Evolutionary conservation across 2,888 invertebrate genomes (phyloP).

Genomic region (Spilarctia lutea): DNA sequence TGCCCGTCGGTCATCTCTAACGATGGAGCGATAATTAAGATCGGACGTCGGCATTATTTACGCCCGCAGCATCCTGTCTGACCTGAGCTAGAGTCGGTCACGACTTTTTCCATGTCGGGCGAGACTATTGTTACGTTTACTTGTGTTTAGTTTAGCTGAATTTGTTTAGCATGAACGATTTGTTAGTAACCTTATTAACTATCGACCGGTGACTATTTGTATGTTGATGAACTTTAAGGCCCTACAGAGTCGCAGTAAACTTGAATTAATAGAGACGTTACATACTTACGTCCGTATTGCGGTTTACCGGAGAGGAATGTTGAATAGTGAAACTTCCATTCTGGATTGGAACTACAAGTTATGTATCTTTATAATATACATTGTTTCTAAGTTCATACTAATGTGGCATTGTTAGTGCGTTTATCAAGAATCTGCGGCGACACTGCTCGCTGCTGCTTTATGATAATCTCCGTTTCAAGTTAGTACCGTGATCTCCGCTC

Average conservation of each 20-base stretch:
- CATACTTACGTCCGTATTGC: constrained; percentile 29
- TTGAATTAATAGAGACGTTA: constrained; percentile 39
- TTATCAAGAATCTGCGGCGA: constrained; percentile 52
- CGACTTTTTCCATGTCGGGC: constrained; percentile 82
- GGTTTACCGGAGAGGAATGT: constrained; percentile 21
- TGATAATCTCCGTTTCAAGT: constrained; percentile 58
- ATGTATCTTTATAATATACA: constrained; percentile 52
- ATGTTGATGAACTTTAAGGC: constrained; percentile 49
- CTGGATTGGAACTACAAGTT: constrained; percentile 37
- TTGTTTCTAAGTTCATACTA: constrained; percentile 54
- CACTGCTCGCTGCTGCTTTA: constrained; percentile 52
- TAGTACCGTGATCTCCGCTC: constrained; percentile 48
- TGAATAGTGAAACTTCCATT: constrained; percentile 21
- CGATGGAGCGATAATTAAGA: constrained; percentile 86
- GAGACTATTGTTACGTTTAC: constrained; percentile 78
- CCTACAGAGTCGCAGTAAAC: constrained; percentile 35
- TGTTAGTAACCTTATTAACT: constrained; percentile 47
- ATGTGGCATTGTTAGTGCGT: constrained; percentile 53
- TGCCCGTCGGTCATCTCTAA: constrained; percentile 84
- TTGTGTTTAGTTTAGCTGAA: constrained; percentile 69
- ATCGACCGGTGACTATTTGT: constrained; percentile 44
- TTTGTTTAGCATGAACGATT: constrained; percentile 54
- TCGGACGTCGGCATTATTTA: constrained; percentile 84
- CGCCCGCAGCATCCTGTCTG: constrained; percentile 82
- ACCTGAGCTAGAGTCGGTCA: constrained; percentile 78